A percentile compares a stretch with the other conserved stretches of the same genome.
Evolutionary conservation across 2,113 vertebrate species (phyloP).

Genomic region (Neoarius graeffei): DNA sequence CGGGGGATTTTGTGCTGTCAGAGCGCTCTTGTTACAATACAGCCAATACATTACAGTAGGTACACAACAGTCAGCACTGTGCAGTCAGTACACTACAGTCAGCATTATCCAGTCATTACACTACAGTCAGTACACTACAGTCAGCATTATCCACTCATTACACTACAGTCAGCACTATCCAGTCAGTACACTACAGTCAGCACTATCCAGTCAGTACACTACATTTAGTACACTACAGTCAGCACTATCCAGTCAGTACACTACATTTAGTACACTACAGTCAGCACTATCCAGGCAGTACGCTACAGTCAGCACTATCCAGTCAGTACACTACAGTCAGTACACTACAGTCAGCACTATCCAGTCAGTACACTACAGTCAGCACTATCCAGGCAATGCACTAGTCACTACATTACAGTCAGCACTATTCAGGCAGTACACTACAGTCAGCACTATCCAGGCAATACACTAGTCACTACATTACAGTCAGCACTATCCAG

Average conservation of each 20-base stretch:
- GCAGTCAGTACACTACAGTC: no score
- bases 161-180: neutral
- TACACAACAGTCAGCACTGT: no score
- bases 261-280: neutral
- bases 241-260: neutral
- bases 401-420: neutral
- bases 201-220: neutral
- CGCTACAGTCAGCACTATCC: neutral
- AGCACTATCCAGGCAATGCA: neutral
- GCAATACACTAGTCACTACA: neutral
- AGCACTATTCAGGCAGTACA: neutral
- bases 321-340: neutral
- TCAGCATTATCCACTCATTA: neutral
- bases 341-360: neutral
- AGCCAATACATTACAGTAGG: no score
- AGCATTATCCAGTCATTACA: no score
- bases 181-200: neutral
- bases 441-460: neutral
- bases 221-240: neutral
- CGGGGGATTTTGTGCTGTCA: no score
- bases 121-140: neutral
- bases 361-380: neutral
- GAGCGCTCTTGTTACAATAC: no score
- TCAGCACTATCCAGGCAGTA: neutral
- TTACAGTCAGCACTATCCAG: no score